These are phyloP conservation scores for Drosophila malerkotliana DNA, from an alignment of 1,140 invertebrate species.

Conservation along the genomic window DNA sequence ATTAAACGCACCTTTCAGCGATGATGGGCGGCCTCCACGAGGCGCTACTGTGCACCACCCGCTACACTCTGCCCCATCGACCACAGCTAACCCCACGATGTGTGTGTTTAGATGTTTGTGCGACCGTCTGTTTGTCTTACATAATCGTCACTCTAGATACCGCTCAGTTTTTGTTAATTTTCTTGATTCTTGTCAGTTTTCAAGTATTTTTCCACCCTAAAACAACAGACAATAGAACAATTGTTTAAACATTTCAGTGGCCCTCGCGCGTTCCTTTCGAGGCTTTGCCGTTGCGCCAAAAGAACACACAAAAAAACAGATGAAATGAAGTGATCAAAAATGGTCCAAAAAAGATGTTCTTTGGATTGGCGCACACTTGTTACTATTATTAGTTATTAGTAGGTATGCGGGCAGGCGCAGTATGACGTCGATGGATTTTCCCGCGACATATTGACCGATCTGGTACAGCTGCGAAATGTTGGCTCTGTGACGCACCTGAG, in stretches of 20 bases:
- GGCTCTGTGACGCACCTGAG: slow-evolving; percentile 53
- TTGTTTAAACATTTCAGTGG: slow-evolving; percentile 75
- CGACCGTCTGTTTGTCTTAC: slow-evolving; percentile 71
- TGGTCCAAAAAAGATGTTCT: slow-evolving; percentile 30
- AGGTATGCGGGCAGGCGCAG: slow-evolving; percentile 16
- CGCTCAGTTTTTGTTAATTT: slow-evolving; percentile 49
- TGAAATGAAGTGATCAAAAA: slow-evolving; percentile 18
- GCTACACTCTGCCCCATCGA: background rate
- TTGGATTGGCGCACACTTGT: slow-evolving; percentile 19
- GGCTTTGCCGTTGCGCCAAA: slow-evolving; percentile 70
- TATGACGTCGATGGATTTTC: slow-evolving; percentile 65
- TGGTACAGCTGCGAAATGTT: slow-evolving; percentile 54
- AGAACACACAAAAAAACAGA: slow-evolving; percentile 12
- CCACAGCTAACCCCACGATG: background rate
- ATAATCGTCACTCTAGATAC: slow-evolving; percentile 81
- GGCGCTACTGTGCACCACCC: slow-evolving; percentile 38
- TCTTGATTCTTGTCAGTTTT: slow-evolving; percentile 38
- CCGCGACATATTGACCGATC: slow-evolving; percentile 34
- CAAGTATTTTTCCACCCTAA: slow-evolving; percentile 66
- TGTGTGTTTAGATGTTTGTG: slow-evolving; percentile 76
- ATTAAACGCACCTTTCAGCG: slow-evolving; percentile 62
- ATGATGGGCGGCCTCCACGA: slow-evolving; percentile 55
- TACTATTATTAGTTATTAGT: slow-evolving; percentile 35
- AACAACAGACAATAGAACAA: slow-evolving; percentile 77
- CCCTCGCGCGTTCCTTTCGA: slow-evolving; percentile 5